Conservation (phyloP, 53 echinoderm and acorn worm genomes). For the Patiria pectinifera region DNA sequence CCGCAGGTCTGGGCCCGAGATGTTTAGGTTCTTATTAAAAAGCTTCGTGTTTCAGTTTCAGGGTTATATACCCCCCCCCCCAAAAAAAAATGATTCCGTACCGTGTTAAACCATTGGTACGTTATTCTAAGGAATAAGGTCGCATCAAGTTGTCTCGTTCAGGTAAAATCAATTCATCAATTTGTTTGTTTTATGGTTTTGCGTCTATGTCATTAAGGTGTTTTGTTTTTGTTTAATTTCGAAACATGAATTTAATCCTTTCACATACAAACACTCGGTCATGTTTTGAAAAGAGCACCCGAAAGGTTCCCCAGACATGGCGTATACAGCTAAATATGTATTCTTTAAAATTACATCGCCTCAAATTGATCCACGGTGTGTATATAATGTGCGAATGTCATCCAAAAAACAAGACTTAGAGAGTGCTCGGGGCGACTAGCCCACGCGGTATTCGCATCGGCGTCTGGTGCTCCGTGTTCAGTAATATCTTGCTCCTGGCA, state of each 20-base stretch:
- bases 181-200: no score
- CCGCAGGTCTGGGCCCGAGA: not conserved
- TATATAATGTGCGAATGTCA: not conserved
- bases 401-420: constrained; percentile 12
- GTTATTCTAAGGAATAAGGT: no score
- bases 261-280: no score
- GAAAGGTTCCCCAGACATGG: not conserved
- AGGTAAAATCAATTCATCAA: no score
- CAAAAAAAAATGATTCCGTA: no score
- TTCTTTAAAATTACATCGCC: not conserved
- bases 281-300: not conserved
- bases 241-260: no score
- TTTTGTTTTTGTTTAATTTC: no score
- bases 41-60: not conserved
- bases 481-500: constrained; percentile 26
- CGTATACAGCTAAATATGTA: no score
- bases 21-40: not conserved
- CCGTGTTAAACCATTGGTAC: no score
- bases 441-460: constrained; percentile 17
- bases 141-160: no score
- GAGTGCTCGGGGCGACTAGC: not conserved
- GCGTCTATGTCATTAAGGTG: no score
- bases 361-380: not conserved
- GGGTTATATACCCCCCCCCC: no score
- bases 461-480: not conserved